A percentile compares a stretch with the other conserved stretches of the same genome.
Conservation (phyloP, 1,140 invertebrate genomes). For the Drosophila bipectinata region DNA sequence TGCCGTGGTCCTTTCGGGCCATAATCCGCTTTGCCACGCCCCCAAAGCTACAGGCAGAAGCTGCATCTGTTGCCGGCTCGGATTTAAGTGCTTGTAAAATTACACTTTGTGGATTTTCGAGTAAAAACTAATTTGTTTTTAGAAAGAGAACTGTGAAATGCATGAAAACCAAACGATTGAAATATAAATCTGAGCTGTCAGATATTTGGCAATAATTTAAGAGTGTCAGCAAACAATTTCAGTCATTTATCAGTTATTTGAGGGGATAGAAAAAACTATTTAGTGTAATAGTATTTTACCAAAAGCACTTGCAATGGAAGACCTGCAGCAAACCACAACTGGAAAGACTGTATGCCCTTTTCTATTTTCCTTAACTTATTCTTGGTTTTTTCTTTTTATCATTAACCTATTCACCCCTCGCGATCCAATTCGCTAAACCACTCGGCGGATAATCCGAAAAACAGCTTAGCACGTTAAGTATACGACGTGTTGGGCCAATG, state of each 20-base stretch:
- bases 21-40: constrained; percentile 73
- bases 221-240: constrained; percentile 1
- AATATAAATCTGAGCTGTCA: constrained; percentile 1
- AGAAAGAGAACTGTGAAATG: constrained; percentile 22
- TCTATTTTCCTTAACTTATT: background rate
- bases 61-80: constrained; percentile 20
- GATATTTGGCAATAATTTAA: background rate
- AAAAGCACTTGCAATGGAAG: background rate
- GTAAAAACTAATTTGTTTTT: constrained; percentile 67
- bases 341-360: background rate
- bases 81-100: constrained; percentile 76
- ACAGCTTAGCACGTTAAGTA: constrained; percentile 71
- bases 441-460: constrained; percentile 56
- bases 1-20: constrained; percentile 32
- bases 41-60: constrained; percentile 6
- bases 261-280: background rate
- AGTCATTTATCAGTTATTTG: background rate
- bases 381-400: constrained; percentile 1
- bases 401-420: constrained; percentile 3
- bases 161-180: background rate
- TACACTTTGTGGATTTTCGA: constrained; percentile 72
- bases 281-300: background rate
- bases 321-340: background rate
- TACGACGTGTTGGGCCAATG: constrained; percentile 62
- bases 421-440: constrained; percentile 36